Conservation (phyloP, 2,113 vertebrate species). For the Oryzias celebensis region DNA sequence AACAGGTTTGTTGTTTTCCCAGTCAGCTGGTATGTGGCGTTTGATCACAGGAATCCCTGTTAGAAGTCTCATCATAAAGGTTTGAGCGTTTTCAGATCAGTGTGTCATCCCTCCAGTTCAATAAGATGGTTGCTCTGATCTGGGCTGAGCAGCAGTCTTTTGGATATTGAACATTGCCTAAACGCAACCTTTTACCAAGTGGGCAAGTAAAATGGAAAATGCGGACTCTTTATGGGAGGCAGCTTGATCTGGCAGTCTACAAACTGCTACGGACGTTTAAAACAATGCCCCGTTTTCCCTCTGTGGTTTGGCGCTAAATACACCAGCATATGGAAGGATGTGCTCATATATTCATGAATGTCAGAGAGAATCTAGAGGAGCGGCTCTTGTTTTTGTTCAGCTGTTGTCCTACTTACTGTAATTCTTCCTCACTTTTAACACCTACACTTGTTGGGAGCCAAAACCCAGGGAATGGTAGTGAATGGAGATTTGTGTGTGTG, state of each 20-base stretch:
- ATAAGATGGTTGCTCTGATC: constrained; percentile 39
- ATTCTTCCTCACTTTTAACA: constrained; percentile 73
- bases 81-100: constrained; percentile 51
- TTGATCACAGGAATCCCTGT: constrained; percentile 23
- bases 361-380: constrained; percentile 61
- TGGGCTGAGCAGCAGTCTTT: constrained; percentile 24
- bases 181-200: constrained; percentile 35
- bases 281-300: constrained; percentile 64
- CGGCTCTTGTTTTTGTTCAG: constrained; percentile 56
- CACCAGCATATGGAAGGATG: constrained; percentile 73
- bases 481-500: constrained; percentile 65
- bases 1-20: constrained; percentile 24
- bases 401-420: constrained; percentile 73
- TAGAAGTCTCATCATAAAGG: constrained; percentile 25
- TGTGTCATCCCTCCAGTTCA: constrained; percentile 30
- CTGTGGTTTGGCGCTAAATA: constrained; percentile 73
- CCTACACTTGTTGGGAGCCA: constrained; percentile 70
- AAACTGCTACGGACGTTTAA: constrained; percentile 65
- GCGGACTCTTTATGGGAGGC: constrained; percentile 65
- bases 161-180: constrained; percentile 21
- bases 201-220: constrained; percentile 53
- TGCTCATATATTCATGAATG: constrained; percentile 68
- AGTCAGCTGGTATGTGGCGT: constrained; percentile 24
- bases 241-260: constrained; percentile 69
- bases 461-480: constrained; percentile 56